Evolutionary conservation across 2,113 vertebrate species (phyloP).

Genomic region (Jaculus jaculus): DNA sequence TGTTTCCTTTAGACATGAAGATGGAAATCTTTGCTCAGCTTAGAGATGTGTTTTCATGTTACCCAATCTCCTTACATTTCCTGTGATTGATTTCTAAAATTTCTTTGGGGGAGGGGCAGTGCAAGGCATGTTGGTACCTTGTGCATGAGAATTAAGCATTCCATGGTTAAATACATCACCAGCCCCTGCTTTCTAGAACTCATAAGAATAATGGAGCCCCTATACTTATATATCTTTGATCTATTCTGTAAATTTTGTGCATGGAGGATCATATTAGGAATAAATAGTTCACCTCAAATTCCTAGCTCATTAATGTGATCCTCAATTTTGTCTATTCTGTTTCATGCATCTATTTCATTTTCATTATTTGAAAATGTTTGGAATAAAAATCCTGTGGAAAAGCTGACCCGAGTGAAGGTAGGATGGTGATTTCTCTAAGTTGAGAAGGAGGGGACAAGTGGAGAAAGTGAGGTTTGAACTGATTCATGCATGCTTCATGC

Average conservation of each 20-base stretch:
- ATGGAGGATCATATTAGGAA: background rate
- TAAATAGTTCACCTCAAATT: slow-evolving; percentile 38
- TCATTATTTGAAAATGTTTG: slow-evolving; percentile 2
- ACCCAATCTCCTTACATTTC: background rate
- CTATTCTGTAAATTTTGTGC: background rate
- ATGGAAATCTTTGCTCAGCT: background rate
- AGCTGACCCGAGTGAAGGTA: background rate
- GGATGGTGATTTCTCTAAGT: background rate
- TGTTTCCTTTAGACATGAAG: background rate
- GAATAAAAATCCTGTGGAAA: background rate
- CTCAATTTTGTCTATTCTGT: background rate
- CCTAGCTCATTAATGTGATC: slow-evolving; percentile 10
- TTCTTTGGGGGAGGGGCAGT: too few relatives aligned
- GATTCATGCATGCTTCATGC: background rate
- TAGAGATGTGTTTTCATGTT: background rate
- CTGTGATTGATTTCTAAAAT: background rate
- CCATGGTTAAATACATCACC: background rate
- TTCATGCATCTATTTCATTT: slow-evolving; percentile 17
- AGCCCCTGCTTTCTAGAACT: background rate
- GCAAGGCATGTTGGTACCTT: background rate
- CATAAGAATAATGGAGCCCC: background rate
- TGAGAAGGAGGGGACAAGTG: background rate
- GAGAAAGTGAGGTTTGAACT: background rate
- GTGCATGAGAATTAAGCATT: background rate
- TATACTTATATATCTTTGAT: background rate